Evolutionary conservation across 2,113 vertebrate species (phyloP), one percentile per base, ranked within the genome.

Genomic region (Bubo bubo): DNA sequence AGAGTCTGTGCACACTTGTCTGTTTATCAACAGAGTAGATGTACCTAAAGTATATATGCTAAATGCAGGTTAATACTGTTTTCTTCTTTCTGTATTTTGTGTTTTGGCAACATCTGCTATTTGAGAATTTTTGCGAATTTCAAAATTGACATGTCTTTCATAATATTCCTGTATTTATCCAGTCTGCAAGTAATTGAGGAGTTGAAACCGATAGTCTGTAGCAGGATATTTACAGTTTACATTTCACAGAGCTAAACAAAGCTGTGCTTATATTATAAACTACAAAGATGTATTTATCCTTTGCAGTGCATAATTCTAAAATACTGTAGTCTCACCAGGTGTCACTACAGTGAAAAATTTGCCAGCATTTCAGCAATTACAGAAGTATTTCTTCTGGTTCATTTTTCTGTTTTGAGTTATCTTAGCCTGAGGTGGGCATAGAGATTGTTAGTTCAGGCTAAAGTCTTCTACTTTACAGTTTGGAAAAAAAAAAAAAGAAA

Each of bases 191-290:
- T 89, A 91, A 71, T 71, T 59, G 79, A 79, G 43, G 83, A 79
- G 68, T 35, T 52, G 52, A 93, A 49, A 30, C 67, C 86, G 49
- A 45, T 79, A 90, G 50, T 62, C 50, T 62, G 34, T 86, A 79
- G 41, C 75, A 91, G 74, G 39, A 19, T 96, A 84, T 74, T 94
- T 93, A 52, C 86, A 94, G 64, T 95, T 97, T 87, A 41, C 8
- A 9, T 96, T 96, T 95, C 94, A 80, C 11, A 76, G 37, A 95
- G n/a, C 55, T 93, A 81, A 96, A 97, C 77, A 96, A 97, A 89
- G 83, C 93, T 93, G 53, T 88, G 53, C 80, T 96, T 97, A 71
- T 81, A 92, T 92, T 96, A 77, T 93, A 96, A 97, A 81, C 43
- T 79, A 96, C 39, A 64, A 72, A 87, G 56, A 45, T 50, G 16